phyloP scores from a whole-genome alignment of 92 coral and sea anemone species.

The Porites divaricata region DNA sequence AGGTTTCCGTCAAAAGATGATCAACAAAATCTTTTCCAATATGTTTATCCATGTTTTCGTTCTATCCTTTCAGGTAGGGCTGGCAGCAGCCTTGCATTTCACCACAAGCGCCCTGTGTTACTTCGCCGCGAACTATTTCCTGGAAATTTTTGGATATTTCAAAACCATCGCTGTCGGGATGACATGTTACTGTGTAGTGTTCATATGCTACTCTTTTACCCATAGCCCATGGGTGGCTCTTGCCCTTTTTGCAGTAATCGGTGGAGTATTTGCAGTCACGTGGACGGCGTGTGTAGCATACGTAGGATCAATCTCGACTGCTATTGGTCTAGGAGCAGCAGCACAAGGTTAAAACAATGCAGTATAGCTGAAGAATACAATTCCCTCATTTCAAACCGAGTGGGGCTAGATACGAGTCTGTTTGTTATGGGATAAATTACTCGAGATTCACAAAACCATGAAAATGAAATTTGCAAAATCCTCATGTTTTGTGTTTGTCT shows the following conservation, averaged over 20 bases:
- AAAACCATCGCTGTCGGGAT: slow-evolving; percentile 24
- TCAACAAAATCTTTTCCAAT: too few relatives aligned
- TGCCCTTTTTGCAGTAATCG: not conserved
- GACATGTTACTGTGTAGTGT: not conserved
- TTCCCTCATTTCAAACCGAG: too few relatives aligned
- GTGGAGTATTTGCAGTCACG: slow-evolving; percentile 28
- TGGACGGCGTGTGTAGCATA: slow-evolving; percentile 39
- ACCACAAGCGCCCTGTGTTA: not conserved
- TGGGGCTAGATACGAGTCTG: too few relatives aligned
- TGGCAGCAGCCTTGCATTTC: slow-evolving; percentile 33
- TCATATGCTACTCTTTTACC: slow-evolving; percentile 18
- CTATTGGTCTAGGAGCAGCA: slow-evolving; percentile 31
- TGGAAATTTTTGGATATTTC: slow-evolving; percentile 13
- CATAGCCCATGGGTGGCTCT: slow-evolving; percentile 35
- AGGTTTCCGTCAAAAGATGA: too few relatives aligned
- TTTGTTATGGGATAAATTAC: too few relatives aligned
- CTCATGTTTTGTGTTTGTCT: too few relatives aligned
- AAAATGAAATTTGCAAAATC: too few relatives aligned
- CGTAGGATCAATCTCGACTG: slow-evolving; percentile 18
- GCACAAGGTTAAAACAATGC: slow-evolving; percentile 17
- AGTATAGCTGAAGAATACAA: not conserved
- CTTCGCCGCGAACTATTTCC: slow-evolving; percentile 13
- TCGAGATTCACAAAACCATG: too few relatives aligned
- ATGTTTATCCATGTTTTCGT: not conserved
- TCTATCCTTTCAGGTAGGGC: slow-evolving; percentile 17